Evolutionary conservation across 2,888 invertebrate species (phyloP).

Genomic region (Harmothoe impar): DNA sequence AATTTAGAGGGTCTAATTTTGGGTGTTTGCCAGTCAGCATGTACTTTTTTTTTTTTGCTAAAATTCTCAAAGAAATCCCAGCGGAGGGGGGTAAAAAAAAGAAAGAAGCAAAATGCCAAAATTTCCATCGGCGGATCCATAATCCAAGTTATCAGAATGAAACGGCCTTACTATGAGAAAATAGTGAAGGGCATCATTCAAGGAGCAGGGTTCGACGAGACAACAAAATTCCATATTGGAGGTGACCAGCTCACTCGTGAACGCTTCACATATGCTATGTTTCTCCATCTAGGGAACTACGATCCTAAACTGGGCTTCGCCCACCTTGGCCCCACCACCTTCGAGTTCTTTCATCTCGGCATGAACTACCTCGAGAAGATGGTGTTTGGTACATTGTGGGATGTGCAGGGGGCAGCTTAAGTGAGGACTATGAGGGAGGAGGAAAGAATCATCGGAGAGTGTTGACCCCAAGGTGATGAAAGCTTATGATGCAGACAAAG

Average conservation of each 20-base stretch:
- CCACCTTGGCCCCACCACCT: slow-evolving; percentile 25
- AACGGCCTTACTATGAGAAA: too few relatives aligned
- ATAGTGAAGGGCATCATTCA: too few relatives aligned
- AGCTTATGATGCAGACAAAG: neutral
- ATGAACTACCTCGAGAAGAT: slow-evolving; percentile 17
- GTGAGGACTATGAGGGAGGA: neutral
- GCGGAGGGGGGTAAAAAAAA: too few relatives aligned
- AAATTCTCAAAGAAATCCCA: too few relatives aligned
- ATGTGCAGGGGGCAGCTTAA: neutral
- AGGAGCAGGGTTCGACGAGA: too few relatives aligned
- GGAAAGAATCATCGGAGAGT: slow-evolving; percentile 13
- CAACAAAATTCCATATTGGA: slow-evolving; percentile 1
- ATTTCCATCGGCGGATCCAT: too few relatives aligned
- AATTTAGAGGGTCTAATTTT: too few relatives aligned
- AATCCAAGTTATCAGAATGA: too few relatives aligned
- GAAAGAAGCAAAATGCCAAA: too few relatives aligned
- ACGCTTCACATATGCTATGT: neutral
- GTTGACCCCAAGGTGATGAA: slow-evolving; percentile 18
- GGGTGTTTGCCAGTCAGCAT: too few relatives aligned
- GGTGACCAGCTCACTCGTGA: slow-evolving; percentile 43
- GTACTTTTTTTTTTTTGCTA: too few relatives aligned
- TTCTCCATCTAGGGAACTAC: neutral
- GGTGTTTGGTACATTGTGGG: neutral
- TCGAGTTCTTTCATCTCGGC: slow-evolving; percentile 43
- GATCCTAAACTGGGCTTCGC: neutral